Conservation (phyloP, 1,140 invertebrate genomes). For the Solenopsis invicta region DNA sequence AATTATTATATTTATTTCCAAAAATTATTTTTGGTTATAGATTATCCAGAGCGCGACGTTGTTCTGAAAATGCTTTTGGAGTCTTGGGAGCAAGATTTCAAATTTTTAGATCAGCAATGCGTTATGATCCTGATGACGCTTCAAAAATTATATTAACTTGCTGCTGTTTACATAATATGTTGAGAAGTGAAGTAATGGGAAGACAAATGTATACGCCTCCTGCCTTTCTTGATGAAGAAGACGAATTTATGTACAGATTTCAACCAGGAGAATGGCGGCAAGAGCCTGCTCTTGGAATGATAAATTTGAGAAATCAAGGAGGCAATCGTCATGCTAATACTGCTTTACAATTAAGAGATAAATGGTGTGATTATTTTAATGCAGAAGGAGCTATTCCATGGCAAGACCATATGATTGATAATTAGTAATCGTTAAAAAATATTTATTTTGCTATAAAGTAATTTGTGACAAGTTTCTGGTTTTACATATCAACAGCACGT, state of each 20-base stretch:
- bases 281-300: not conserved
- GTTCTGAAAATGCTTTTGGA: not conserved
- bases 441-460: too few relatives aligned
- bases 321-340: not conserved
- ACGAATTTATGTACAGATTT: not conserved
- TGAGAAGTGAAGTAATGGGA: not conserved
- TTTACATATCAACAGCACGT: too few relatives aligned
- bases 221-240: not conserved
- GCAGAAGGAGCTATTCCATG: not conserved
- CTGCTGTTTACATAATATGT: not conserved
- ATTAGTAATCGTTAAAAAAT: too few relatives aligned
- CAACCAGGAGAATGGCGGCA: not conserved
- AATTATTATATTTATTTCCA: not conserved
- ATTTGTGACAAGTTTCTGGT: too few relatives aligned
- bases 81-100: not conserved
- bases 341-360: not conserved
- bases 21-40: not conserved
- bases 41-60: not conserved
- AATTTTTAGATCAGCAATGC: conserved; percentile 4
- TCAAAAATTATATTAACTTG: not conserved
- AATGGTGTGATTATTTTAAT: not conserved
- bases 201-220: not conserved
- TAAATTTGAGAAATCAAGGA: not conserved
- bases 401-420: not conserved
- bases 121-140: not conserved